Evolutionary conservation across 2,113 vertebrate species (phyloP).

Genomic region (Neopipo cinnamomea): DNA sequence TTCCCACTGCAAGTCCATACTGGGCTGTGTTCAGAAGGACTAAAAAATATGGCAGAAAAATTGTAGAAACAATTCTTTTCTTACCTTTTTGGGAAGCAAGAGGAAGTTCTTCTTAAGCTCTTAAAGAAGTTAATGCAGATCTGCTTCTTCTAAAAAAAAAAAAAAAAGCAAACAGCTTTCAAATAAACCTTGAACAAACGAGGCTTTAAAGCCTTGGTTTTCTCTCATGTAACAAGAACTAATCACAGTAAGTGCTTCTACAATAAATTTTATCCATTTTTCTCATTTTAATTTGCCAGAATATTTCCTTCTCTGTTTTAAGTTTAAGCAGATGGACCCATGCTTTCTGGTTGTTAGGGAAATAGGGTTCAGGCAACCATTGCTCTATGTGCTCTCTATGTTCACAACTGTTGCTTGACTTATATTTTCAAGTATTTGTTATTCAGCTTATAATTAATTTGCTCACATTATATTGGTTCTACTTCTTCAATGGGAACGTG

Average conservation of each 20-base stretch:
- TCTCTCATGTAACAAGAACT: not conserved
- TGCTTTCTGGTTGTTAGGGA: not conserved
- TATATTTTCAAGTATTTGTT: not conserved
- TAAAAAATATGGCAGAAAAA: not conserved
- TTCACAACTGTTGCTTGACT: not conserved
- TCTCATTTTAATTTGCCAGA: not conserved
- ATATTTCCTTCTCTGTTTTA: not conserved
- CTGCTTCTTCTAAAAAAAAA: not conserved
- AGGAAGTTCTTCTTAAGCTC: not conserved
- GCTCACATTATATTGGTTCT: not conserved
- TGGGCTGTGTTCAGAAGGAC: accelerated
- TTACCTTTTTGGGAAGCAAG: not conserved
- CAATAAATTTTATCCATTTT: not conserved
- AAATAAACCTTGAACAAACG: not conserved
- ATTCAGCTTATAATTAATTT: not conserved
- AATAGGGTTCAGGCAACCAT: not conserved
- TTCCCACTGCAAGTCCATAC: not conserved
- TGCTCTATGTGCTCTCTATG: not conserved
- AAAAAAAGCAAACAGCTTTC: not conserved
- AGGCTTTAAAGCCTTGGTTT: not conserved
- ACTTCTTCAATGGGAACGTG: not conserved
- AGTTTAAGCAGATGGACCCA: not conserved
- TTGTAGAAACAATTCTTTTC: not conserved
- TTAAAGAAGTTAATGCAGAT: not conserved
- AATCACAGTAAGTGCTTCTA: not conserved